These are phyloP conservation scores for Drosophila elegans DNA, from an alignment of 1,140 invertebrate genomes.

Conservation along the genomic window DNA sequence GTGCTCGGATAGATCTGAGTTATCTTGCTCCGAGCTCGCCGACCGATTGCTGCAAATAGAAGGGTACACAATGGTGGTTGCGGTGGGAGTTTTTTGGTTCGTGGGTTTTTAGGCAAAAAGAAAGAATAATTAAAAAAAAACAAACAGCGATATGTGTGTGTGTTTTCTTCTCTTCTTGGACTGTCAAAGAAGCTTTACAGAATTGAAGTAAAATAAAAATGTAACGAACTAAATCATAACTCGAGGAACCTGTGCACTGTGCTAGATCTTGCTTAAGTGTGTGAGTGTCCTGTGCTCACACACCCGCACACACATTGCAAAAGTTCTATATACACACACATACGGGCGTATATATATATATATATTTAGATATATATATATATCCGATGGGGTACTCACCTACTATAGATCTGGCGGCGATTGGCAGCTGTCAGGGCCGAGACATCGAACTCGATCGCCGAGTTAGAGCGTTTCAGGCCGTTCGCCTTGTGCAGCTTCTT, in stretches of 20 bases:
- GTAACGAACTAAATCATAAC: conserved; percentile 10
- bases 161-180: conserved; percentile 26
- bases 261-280: conserved; percentile 14
- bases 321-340: conserved; percentile 36
- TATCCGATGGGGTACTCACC: conserved; percentile 68
- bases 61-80: conserved; percentile 55
- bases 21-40: conserved; percentile 86
- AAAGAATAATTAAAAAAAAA: conserved; percentile 30
- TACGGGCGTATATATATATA: background rate
- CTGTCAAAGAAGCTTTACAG: conserved; percentile 32
- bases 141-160: conserved; percentile 33
- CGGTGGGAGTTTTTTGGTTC: conserved; percentile 50
- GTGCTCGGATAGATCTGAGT: conserved; percentile 85
- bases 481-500: conserved; percentile 84
- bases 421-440: conserved; percentile 88
- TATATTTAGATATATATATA: conserved; percentile 4
- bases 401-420: conserved; percentile 85
- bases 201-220: conserved; percentile 9
- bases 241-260: conserved; percentile 36
- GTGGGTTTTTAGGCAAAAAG: conserved; percentile 27
- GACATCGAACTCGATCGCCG: conserved; percentile 90
- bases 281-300: conserved; percentile 5
- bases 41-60: conserved; percentile 86
- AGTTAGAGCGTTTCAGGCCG: conserved; percentile 87
- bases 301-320: conserved; percentile 32